A percentile compares a stretch with the other conserved stretches of the same genome.
phyloP scores from a whole-genome alignment of 53 echinoderm and acorn worm genomes.

The Apostichopus leukothele region DNA sequence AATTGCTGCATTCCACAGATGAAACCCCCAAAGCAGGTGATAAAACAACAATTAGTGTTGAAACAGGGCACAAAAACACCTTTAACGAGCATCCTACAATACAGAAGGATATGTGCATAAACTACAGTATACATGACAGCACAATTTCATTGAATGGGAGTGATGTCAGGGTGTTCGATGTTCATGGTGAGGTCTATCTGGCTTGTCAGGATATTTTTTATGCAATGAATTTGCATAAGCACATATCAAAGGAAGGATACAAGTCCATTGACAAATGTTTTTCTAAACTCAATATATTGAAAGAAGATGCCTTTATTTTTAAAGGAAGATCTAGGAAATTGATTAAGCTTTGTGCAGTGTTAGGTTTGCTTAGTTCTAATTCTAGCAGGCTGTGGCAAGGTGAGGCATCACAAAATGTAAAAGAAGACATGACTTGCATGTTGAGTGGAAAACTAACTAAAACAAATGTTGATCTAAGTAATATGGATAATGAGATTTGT shows the following conservation, averaged over 20 bases:
- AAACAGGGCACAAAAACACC: no score
- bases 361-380: not conserved
- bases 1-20: no score
- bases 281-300: not conserved
- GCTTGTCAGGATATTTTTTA: not conserved
- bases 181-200: conserved; percentile 2
- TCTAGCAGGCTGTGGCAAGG: not conserved
- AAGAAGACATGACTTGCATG: not conserved
- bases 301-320: not conserved
- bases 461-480: no score
- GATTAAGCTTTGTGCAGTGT: not conserved
- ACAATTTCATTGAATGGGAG: conserved; percentile 10
- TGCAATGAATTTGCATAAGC: not conserved
- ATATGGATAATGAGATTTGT: no score
- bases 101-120: no score
- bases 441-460: no score
- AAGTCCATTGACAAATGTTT: conserved; percentile 1
- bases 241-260: not conserved
- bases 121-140: not conserved
- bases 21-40: no score
- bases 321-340: not conserved
- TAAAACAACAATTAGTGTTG: no score
- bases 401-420: not conserved
- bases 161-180: not conserved
- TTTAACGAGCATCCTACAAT: no score